Evolutionary conservation across 2,888 invertebrate genomes (phyloP).

Genomic region (Furcula furcula): DNA sequence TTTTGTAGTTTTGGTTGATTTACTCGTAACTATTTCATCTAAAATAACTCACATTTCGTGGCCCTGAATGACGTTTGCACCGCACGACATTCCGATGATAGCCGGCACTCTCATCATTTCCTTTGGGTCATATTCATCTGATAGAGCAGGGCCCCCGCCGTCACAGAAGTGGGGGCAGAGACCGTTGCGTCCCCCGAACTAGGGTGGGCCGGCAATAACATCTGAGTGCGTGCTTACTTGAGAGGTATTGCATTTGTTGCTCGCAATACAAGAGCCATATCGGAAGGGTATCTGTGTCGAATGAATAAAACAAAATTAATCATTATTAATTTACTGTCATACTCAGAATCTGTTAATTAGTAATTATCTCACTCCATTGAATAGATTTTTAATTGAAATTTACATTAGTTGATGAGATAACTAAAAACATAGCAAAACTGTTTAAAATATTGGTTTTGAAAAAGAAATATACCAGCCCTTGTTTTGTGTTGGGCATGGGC

Average conservation of each 20-base stretch:
- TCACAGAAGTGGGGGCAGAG: constrained; percentile 16
- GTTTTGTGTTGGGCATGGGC: too few species aligned
- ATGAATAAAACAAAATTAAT: constrained; percentile 18
- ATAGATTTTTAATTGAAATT: too few species aligned
- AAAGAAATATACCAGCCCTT: too few species aligned
- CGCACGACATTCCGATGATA: constrained; percentile 44
- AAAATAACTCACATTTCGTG: too few species aligned
- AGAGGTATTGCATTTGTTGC: constrained; percentile 56
- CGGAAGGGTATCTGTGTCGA: constrained; percentile 10
- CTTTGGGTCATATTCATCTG: constrained; percentile 70
- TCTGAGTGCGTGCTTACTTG: constrained; percentile 54
- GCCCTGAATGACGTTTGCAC: constrained; percentile 40
- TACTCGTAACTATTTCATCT: too few species aligned
- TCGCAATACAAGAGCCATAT: constrained; percentile 28
- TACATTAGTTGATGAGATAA: too few species aligned
- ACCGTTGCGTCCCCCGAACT: constrained; percentile 8
- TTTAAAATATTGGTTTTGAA: too few species aligned
- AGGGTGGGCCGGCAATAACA: constrained; percentile 46
- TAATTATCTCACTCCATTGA: too few species aligned
- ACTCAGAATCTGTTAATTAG: too few species aligned
- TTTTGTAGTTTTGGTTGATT: too few species aligned
- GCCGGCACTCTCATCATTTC: constrained; percentile 73
- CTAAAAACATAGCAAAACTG: too few species aligned
- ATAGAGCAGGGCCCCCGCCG: constrained; percentile 42
- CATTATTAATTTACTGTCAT: too few species aligned